These are phyloP conservation scores for Matsumurasca onukii DNA, from an alignment of 1,140 invertebrate species.

Conservation along the genomic window DNA sequence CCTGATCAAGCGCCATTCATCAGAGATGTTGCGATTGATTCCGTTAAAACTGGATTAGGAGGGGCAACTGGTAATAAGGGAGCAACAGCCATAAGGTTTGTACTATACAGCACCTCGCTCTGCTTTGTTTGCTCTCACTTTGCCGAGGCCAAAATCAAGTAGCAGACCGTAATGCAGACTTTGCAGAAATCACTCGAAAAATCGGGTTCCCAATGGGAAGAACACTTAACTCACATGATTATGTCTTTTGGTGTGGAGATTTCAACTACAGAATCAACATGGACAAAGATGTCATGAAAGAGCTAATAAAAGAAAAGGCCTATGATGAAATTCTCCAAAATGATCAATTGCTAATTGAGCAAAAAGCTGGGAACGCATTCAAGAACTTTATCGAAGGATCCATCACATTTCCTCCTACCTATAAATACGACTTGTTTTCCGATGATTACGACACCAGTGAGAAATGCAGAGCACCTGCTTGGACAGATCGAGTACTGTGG, in stretches of 20 bases:
- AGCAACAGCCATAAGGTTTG: slow-evolving; percentile 91
- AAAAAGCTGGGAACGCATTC: slow-evolving; percentile 85
- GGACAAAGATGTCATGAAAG: slow-evolving; percentile 92
- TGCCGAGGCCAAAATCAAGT: slow-evolving; percentile 95
- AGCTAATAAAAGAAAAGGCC: slow-evolving; percentile 76
- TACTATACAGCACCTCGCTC: slow-evolving; percentile 88
- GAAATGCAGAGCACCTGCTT: slow-evolving; percentile 94
- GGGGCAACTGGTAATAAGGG: slow-evolving; percentile 97
- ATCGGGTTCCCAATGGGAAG: slow-evolving; percentile 91
- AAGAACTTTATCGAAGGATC: slow-evolving; percentile 91
- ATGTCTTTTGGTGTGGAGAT: slow-evolving; percentile 99
- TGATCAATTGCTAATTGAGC: slow-evolving; percentile 88
- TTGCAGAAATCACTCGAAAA: slow-evolving; percentile 91
- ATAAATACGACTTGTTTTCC: slow-evolving; percentile 98
- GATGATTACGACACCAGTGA: slow-evolving; percentile 99
- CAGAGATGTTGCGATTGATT: slow-evolving; percentile 89
- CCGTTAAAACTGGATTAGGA: slow-evolving; percentile 95
- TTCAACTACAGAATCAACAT: slow-evolving; percentile 99
- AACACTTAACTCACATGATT: slow-evolving; percentile 93
- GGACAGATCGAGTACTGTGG: slow-evolving; percentile 97
- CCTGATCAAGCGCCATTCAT: slow-evolving; percentile 84
- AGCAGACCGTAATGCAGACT: slow-evolving; percentile 95
- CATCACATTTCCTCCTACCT: slow-evolving; percentile 93
- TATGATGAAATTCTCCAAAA: slow-evolving; percentile 74
- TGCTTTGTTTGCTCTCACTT: slow-evolving; percentile 99